Evolutionary conservation across 2,888 invertebrate species (phyloP), one percentile per base, ranked within the genome.

Genomic region (Myopa tessellatipennis): DNA sequence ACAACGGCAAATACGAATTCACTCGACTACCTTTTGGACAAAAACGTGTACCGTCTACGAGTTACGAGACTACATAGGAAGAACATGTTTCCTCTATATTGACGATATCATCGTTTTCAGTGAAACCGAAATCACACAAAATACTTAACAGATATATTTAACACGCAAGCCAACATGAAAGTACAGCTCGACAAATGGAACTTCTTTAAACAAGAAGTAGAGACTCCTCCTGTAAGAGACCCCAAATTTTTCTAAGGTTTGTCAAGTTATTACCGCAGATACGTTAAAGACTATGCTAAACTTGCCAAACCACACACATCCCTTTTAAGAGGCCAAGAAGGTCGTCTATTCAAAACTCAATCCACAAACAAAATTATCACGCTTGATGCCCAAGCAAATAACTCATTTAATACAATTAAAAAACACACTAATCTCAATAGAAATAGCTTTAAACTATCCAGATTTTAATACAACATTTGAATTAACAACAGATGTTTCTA

Each of bases 1-100:
- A 73, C 26, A 77, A 78, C 61, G 79, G 77, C 1, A 78, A 78
- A 69, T 77, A 78, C 45, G 78, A 77, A 58, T 78, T 76, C 70
- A 71, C 72, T 18, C 61, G 78, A 36, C 69, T 78, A 55, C 79
- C 77, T 58, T 79, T 78, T 55, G 79, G 78, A n/a, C 38, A 78
- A 16, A 76, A 78, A 67, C 78, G 78, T 58, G 78, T 77, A 16
- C 75, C 77, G 14, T 77, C 77, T 26, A 80, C 61, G 74, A 79
- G 14, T 73, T 80, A 26, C 75, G 76, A 58, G 76, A 80, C 26
- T 38, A 68, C 60, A 77, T 79, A 69, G 77, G 77, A 76, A 76
- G n/a, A 55, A 60, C 10, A 16, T 72, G 60, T 40, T 60, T 36
- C 26, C 40, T 72, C 14, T 71, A 52, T 60, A 26, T 61, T 38